Base-by-base conservation (phyloP, 2,888 invertebrate genomes). In the Sminthurinus aureus region DNA sequence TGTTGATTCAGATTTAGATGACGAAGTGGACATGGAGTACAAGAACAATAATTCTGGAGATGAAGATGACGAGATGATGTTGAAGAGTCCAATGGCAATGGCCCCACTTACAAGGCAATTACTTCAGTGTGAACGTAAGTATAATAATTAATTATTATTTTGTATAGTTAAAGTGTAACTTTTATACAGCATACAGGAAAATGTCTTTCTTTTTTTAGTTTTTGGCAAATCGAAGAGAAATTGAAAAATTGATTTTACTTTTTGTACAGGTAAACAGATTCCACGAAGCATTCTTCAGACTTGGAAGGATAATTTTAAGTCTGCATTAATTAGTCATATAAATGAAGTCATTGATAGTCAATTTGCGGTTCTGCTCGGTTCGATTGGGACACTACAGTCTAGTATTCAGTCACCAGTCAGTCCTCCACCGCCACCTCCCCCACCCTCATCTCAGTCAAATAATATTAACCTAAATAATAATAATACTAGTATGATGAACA, bases 301-400 rank as follows among this genome's bases (percentile, higher is more conserved):
- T 64, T 81, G 87, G 87, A 87, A 87, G 64, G 88, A 87, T 38
- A 86, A 85, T 77, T 85, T 87, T 79, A 88, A 88, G 80, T 85
- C 87, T 15, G 85, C 85, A 8, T 77, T 88, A n/a, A 84, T 87
- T 52, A 85, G 86, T 26, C 86, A 87, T 81, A 87, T 88, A 64
- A 87, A 84, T 76, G 88, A 87, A 81, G 83, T 88, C 75, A 85
- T 88, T 79, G 87, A 88, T 82, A 83, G 84, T 71, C 88, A 88
- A 79, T 88, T 88, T 84, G 84, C 85, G 24, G 80, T 87, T 38
- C 84, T 88, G 24, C 83, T 87, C 79, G 79, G 78, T 24, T 78
- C 83, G 20, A 83, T 83, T 26, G 83, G 83, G 0, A 74, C 15
- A 26, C 78, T 66, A 51, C 50, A 80, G 24, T 69, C 80, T 38